Evolutionary conservation across 2,113 vertebrate species (phyloP).

Genomic region (Zosterops lateralis): DNA sequence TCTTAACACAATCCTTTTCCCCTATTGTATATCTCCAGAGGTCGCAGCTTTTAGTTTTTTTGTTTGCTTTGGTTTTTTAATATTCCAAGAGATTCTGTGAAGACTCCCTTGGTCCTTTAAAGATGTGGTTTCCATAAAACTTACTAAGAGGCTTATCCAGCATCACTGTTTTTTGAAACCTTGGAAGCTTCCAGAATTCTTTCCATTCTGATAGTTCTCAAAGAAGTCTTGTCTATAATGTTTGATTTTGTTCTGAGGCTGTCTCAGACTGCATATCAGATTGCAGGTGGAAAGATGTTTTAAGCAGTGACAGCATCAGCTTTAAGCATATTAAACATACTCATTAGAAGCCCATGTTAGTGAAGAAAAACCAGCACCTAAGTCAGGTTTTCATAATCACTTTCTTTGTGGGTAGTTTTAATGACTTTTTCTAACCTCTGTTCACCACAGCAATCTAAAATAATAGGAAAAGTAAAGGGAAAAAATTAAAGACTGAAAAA

Average conservation of each 20-base stretch:
- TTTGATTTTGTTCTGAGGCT: not conserved
- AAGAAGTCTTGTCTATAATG: not conserved
- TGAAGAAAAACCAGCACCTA: not conserved
- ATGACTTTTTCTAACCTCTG: not conserved
- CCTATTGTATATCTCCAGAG: not conserved
- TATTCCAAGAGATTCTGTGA: not conserved
- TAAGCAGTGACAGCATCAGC: not conserved
- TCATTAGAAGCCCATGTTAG: not conserved
- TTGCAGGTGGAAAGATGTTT: not conserved
- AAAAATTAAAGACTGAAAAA: not conserved
- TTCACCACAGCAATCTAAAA: not conserved
- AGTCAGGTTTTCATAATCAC: not conserved
- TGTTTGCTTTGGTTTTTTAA: not conserved
- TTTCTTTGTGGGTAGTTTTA: not conserved
- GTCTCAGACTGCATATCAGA: not conserved
- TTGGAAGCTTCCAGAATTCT: not conserved
- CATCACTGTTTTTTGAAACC: not conserved
- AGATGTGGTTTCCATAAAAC: fast-evolving
- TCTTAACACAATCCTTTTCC: not conserved
- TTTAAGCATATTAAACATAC: not conserved
- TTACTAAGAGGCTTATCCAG: not conserved
- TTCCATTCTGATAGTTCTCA: not conserved
- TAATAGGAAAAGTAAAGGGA: not conserved
- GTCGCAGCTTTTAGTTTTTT: fast-evolving
- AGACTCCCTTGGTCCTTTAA: not conserved